These are phyloP conservation scores for Eupithecia subumbrata DNA, from an alignment of 2,888 invertebrate species.

Conservation along the genomic window DNA sequence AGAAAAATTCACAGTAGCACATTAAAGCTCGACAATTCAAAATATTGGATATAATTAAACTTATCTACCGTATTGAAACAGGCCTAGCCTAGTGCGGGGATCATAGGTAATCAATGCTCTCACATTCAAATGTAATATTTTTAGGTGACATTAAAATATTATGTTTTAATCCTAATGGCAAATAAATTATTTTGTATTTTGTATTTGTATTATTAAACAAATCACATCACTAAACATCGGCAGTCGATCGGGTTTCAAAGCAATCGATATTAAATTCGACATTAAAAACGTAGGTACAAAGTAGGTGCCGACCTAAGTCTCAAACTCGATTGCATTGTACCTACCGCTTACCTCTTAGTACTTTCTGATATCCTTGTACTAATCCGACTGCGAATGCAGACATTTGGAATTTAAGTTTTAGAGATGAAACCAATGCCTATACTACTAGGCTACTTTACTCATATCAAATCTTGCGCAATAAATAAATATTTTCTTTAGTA, in stretches of 20 bases:
- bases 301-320: conserved; percentile 12
- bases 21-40: no score
- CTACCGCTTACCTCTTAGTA: conserved; percentile 48
- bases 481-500: no score
- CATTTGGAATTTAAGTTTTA: conserved; percentile 17
- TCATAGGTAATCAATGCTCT: no score
- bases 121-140: no score
- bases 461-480: no score
- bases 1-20: no score
- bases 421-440: neutral
- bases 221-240: conserved; percentile 19
- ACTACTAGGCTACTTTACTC: no score
- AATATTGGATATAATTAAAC: neutral
- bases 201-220: no score
- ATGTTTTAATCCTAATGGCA: no score
- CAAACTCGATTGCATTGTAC: conserved; percentile 40
- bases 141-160: no score
- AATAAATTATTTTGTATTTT: no score
- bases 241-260: conserved; percentile 16
- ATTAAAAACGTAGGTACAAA: conserved; percentile 9
- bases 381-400: conserved; percentile 27
- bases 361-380: conserved; percentile 44
- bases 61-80: neutral
- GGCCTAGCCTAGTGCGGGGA: no score
- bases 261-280: conserved; percentile 18